Conservation (phyloP, 64 coral and sea anemone genomes). For the Astreopora myriophthalma region DNA sequence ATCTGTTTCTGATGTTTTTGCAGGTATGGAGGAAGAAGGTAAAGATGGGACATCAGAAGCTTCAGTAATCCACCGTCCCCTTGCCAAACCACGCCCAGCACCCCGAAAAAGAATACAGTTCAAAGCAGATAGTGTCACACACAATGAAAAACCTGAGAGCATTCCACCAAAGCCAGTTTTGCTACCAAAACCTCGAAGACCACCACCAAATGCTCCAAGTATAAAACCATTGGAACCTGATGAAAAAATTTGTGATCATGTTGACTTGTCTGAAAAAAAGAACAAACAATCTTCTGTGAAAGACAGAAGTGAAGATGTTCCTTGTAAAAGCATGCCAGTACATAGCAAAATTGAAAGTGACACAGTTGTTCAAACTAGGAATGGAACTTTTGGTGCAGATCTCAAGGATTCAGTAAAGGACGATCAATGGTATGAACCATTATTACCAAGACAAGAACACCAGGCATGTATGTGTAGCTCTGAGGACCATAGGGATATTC, state of each 20-base stretch:
- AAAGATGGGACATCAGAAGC: neutral
- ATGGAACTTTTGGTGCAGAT: neutral
- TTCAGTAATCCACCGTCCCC: neutral
- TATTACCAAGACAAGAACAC: neutral
- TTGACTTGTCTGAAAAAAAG: neutral
- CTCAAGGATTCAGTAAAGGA: neutral
- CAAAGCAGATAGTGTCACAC: neutral
- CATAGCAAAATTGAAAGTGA: neutral
- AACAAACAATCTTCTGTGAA: neutral
- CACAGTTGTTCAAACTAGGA: neutral
- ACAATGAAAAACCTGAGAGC: slow-evolving; percentile 30
- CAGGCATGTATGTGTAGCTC: neutral
- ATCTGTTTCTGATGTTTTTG: neutral
- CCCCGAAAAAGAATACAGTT: neutral
- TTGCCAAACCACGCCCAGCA: neutral
- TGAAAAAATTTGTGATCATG: neutral
- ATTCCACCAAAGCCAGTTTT: slow-evolving; percentile 8
- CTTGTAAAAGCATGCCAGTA: neutral
- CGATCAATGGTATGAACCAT: slow-evolving; percentile 3
- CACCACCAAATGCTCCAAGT: slow-evolving; percentile 32
- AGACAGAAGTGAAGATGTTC: neutral
- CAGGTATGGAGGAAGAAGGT: slow-evolving; percentile 39
- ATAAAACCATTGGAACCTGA: neutral
- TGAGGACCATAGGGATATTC: neutral
- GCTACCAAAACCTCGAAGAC: slow-evolving; percentile 26